Conservation (phyloP, 2,113 vertebrate genomes). For the Spilogale gracilis region DNA sequence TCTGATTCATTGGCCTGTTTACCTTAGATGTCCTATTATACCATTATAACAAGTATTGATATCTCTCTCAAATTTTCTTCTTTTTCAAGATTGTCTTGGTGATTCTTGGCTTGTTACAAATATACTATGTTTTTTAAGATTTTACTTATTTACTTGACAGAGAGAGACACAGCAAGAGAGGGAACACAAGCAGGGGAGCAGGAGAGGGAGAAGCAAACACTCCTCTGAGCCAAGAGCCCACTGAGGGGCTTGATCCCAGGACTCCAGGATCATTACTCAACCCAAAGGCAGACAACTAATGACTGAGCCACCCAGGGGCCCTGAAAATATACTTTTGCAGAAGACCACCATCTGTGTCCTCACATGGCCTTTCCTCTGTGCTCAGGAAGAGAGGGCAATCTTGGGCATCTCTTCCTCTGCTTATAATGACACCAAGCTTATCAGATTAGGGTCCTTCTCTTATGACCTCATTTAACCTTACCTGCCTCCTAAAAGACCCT, state of each 20-base stretch:
- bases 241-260: too few species aligned
- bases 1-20: neutral
- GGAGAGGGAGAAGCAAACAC: too few species aligned
- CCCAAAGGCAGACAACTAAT: too few species aligned
- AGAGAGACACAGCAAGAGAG: too few species aligned
- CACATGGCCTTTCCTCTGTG: neutral
- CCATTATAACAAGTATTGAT: neutral
- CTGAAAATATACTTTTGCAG: neutral
- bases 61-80: neutral
- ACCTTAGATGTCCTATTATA: neutral
- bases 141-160: too few species aligned
- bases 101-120: neutral
- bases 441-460: neutral
- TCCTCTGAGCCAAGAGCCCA: too few species aligned
- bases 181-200: too few species aligned
- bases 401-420: neutral
- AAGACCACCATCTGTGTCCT: neutral
- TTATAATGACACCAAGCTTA: neutral
- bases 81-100: neutral
- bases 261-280: too few species aligned
- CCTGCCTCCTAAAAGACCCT: neutral
- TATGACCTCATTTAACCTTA: neutral
- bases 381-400: neutral
- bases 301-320: too few species aligned
- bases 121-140: neutral